These are phyloP conservation scores for Montifringilla adamsi DNA, from an alignment of 2,113 vertebrate genomes.

Conservation along the genomic window DNA sequence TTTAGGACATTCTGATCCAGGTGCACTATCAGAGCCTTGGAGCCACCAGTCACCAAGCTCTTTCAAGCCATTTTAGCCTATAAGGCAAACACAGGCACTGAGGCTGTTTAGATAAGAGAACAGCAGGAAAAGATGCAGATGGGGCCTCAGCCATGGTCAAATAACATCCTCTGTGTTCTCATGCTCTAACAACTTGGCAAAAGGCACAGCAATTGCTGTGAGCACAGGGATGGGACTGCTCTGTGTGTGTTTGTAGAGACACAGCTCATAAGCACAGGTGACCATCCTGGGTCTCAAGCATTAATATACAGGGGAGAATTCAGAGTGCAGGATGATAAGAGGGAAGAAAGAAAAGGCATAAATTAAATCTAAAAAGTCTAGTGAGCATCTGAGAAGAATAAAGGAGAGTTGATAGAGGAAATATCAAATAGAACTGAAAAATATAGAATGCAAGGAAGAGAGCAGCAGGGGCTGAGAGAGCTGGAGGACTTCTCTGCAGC, in stretches of 20 bases:
- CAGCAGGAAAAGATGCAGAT: neutral
- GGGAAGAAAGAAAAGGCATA: neutral
- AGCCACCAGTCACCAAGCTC: neutral
- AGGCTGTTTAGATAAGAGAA: conserved; percentile 32
- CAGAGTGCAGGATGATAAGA: neutral
- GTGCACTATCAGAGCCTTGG: neutral
- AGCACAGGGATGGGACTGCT: neutral
- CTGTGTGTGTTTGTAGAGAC: neutral
- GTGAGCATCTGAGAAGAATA: neutral
- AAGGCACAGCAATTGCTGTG: neutral
- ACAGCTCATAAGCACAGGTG: neutral
- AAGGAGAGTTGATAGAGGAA: neutral
- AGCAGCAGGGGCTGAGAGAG: neutral
- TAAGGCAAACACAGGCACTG: neutral
- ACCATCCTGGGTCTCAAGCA: neutral
- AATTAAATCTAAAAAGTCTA: neutral
- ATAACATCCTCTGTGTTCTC: neutral
- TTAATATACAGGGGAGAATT: neutral
- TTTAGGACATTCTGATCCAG: neutral
- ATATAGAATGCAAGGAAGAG: neutral
- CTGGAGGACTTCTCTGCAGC: neutral
- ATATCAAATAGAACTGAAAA: neutral
- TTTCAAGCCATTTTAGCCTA: neutral
- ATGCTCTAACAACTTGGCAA: neutral
- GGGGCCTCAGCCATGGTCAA: neutral